Evolutionary conservation across 2,797 vertebrate genomes (phyloP).

Genomic region (Myripristis murdjan): DNA sequence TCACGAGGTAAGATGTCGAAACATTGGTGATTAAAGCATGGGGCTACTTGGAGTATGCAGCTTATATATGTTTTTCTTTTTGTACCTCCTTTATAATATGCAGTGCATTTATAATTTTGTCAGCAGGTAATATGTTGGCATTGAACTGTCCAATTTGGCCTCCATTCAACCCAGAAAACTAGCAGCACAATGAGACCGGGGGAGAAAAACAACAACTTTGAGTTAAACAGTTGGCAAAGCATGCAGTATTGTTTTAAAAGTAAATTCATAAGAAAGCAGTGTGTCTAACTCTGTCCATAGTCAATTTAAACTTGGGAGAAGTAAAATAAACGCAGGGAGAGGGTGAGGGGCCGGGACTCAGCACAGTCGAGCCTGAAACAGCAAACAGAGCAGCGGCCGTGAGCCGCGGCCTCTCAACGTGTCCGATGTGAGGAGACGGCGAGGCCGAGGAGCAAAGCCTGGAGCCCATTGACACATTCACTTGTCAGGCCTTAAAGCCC

Average conservation of each 20-base stretch:
- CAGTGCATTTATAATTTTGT: too few relatives aligned
- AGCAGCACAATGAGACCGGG: conserved; percentile 2
- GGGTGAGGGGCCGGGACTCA: conserved; percentile 41
- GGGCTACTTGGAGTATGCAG: too few relatives aligned
- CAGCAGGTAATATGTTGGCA: conserved; percentile 11
- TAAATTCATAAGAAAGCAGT: conserved; percentile 64
- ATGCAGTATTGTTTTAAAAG: conserved; percentile 54
- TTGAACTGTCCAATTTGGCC: background rate
- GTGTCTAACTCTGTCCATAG: conserved; percentile 47
- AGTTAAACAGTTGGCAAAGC: conserved; percentile 34
- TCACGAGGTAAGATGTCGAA: background rate
- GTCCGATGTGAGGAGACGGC: conserved; percentile 32
- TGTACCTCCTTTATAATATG: too few relatives aligned
- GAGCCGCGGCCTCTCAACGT: conserved; percentile 33
- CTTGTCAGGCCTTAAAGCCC: conserved; percentile 16
- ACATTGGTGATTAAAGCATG: too few relatives aligned
- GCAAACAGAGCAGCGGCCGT: conserved; percentile 60
- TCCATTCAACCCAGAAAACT: conserved; percentile 13
- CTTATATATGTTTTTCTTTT: too few relatives aligned
- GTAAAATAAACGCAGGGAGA: conserved; percentile 72
- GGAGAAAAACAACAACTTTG: conserved; percentile 19
- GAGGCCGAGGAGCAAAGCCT: background rate
- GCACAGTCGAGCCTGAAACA: conserved; percentile 62
- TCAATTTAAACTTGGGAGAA: conserved; percentile 66
- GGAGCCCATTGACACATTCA: conserved; percentile 41